Conservation (phyloP, 35 echinoderm and acorn worm genomes). For the Apostichopus parvimensis region DNA sequence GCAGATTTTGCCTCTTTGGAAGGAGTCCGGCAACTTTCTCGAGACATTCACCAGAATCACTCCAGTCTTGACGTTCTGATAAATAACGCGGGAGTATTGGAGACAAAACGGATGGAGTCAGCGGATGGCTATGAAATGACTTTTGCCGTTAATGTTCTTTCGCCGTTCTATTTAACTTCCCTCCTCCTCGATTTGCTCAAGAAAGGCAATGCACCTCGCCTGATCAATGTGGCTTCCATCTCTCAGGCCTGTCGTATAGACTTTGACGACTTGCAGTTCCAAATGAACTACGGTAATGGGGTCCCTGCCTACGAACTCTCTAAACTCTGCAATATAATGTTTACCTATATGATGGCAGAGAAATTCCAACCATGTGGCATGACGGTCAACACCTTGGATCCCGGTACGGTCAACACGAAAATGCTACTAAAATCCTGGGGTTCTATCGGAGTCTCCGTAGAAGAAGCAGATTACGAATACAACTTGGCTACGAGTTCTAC, state of each 20-base stretch:
- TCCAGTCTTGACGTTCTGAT: slow-evolving; percentile 78
- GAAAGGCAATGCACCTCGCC: slow-evolving; percentile 62
- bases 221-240: slow-evolving; percentile 91
- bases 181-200: slow-evolving; percentile 79
- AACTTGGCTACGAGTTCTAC: slow-evolving; percentile 62
- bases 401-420: slow-evolving; percentile 93
- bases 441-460: slow-evolving; percentile 54
- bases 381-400: slow-evolving; percentile 80
- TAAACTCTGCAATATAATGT: slow-evolving; percentile 80
- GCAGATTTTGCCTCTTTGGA: slow-evolving; percentile 77
- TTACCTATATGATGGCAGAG: slow-evolving; percentile 77
- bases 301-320: slow-evolving; percentile 74
- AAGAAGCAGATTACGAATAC: slow-evolving; percentile 84
- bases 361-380: slow-evolving; percentile 57
- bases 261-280: slow-evolving; percentile 64
- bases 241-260: slow-evolving; percentile 58
- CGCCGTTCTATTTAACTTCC: slow-evolving; percentile 88
- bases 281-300: slow-evolving; percentile 62
- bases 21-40: slow-evolving; percentile 68
- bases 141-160: slow-evolving; percentile 90
- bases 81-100: slow-evolving; percentile 91
- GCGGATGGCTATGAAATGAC: slow-evolving; percentile 89
- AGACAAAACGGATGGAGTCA: slow-evolving; percentile 53
- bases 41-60: slow-evolving; percentile 70
- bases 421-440: slow-evolving; percentile 69